phyloP scores from a whole-genome alignment of 2,797 vertebrate genomes.

The Phrynocephalus forsythii region DNA sequence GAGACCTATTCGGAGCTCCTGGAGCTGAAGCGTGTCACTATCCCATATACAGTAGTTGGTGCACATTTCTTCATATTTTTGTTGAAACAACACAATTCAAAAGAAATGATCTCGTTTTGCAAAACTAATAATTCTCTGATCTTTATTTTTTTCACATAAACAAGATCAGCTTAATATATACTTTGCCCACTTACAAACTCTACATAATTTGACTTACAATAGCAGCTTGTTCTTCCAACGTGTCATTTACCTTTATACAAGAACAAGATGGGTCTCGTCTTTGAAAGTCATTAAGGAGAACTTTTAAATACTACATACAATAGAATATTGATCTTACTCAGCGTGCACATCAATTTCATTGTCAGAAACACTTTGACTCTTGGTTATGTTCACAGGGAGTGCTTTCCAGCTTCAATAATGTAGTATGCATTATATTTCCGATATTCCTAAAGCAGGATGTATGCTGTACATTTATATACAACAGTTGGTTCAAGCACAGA shows the following conservation, averaged over 20 bases:
- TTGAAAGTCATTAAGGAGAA: conserved; percentile 76
- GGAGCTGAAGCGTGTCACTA: conserved; percentile 35
- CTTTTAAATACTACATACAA: conserved; percentile 78
- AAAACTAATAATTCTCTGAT: conserved; percentile 74
- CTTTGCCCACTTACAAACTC: conserved; percentile 70
- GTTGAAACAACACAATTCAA: conserved; percentile 36
- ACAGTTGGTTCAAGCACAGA: conserved; percentile 71
- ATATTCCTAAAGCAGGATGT: conserved; percentile 76
- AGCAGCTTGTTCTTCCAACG: conserved; percentile 76
- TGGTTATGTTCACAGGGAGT: conserved; percentile 71
- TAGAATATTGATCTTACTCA: conserved; percentile 77
- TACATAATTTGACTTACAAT: conserved; percentile 71
- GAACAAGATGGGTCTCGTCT: conserved; percentile 75
- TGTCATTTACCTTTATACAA: conserved; percentile 81
- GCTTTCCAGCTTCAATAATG: conserved; percentile 64
- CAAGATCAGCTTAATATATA: conserved; percentile 62
- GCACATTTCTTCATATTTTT: conserved; percentile 44
- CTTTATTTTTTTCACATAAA: conserved; percentile 76
- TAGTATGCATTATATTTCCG: conserved; percentile 68
- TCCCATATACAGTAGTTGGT: conserved; percentile 36
- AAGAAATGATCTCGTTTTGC: conserved; percentile 75
- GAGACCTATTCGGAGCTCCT: background rate
- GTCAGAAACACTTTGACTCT: conserved; percentile 77
- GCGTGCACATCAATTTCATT: conserved; percentile 84
- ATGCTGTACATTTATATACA: conserved; percentile 82